Base-by-base conservation (phyloP, 2,797 vertebrate species). In the Myripristis murdjan region DNA sequence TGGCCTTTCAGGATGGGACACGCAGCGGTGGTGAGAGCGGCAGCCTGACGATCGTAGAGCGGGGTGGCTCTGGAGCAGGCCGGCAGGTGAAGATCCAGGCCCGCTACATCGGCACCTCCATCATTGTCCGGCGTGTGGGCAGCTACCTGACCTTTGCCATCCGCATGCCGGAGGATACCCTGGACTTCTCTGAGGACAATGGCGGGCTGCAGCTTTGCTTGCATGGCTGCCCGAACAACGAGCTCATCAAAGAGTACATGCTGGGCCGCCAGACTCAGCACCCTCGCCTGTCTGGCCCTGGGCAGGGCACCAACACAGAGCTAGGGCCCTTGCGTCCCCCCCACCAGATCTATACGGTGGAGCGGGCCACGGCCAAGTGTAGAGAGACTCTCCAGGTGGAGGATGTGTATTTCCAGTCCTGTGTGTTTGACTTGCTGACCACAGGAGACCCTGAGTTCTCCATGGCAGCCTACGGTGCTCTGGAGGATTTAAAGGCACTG, bases 341-440 rank as follows among this genome's bases (percentile, higher is more conserved):
- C 1, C 93, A 89, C 22, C 91, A 91, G 79, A 67, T 87, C 73
- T 95, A 95, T 89, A 93, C 94, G 1, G 92, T 95, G 78, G 95
- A 95, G 76, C 88, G 86, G 0, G 95, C 95, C 49, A 95, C 94
- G 0, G 93, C 95, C 51, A 94, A 93, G 73, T 96, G 95, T 77
- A 83, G 93, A 64, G 93, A 95, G 83, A 95, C 91, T 35, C 92
- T 96, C 85, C 93, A 95, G 78, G 95, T 95, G 69, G 95, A 96
- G 86, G 95, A 96, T 5, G 91, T 95, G 57, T 96, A 96, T 90
- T 96, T 96, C 72, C 95, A 96, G 84, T 96, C 95, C 20, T 96
- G 95, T 1, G 95, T 96, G 68, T 96, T 96, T 74, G 95, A 96
- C 83, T 90, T 96, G 59, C 93, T 96, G 68, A 96, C 95, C 31